Base-by-base conservation (phyloP, 2,113 vertebrate genomes). In the Plestiodon gilberti region DNA sequence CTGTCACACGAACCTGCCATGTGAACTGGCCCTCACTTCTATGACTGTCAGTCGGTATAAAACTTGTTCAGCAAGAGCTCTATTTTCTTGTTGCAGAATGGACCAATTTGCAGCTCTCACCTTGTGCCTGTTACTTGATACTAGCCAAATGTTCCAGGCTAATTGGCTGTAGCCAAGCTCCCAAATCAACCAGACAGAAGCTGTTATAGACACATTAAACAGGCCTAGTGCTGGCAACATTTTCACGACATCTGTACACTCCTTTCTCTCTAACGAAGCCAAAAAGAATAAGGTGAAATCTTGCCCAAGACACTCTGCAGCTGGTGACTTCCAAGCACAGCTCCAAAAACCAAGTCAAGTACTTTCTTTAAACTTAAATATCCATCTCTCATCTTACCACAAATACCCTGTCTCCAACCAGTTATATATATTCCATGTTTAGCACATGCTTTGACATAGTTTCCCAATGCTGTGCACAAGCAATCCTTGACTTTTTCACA, bases 401-500 rank as follows among this genome's bases (percentile, higher is more conserved):
- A 79, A 22, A 79, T 38, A 9, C 57, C 78, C 17, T 38, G 62
- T 79, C 78, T 79, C 78, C 78, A 79, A 28, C 6, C 78, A 79
- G 78, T 79, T 62, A 79, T 79, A 35, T 79, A 38, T 61, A 79
- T 61, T 62, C 78, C 78, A 62, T 79, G 78, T 79, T 62, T 38
- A 38, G 78, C 35, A 9, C 78, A 79, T 28, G 57, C 78, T 22
- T 79, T 79, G 57, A 79, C 78, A 35, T 79, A 79, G 78, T 79
- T 79, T 79, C 78, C 78, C 59, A 79, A 57, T 22, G 78, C 78
- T 38, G 35, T 79, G 78, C 78, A 79, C 59, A 79, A 79, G 22
- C 78, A 79, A 79, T 79, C 78, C 22, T 62, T 62, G 57, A 79
- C 59, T 62, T 79, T 61, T 62, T 79, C 78, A 79, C 78, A 79